Percentiles rank a stretch among this genome's conserved stretches.
phyloP scores from a whole-genome alignment of 1,140 invertebrate genomes.

The Drosophila oshimai region DNA sequence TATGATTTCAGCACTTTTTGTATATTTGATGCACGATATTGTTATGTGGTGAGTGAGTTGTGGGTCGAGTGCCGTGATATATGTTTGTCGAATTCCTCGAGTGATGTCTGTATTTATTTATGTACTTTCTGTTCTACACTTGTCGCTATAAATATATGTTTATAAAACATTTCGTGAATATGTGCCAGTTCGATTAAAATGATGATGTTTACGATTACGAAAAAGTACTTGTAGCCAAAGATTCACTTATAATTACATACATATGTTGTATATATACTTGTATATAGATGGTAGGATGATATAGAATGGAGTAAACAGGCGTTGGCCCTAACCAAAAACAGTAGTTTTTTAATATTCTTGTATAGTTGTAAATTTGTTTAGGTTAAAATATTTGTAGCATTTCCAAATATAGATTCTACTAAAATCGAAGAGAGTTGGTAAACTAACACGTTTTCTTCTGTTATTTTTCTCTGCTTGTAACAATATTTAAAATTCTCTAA shows the following conservation, averaged over 20 bases:
- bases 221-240: constrained; percentile 59
- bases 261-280: constrained; percentile 25
- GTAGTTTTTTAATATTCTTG: constrained; percentile 8
- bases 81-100: constrained; percentile 13
- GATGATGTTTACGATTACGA: constrained; percentile 57
- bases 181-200: constrained; percentile 65
- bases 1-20: constrained; percentile 50
- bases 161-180: constrained; percentile 55
- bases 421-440: constrained; percentile 41
- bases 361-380: constrained; percentile 50
- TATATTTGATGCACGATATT: constrained; percentile 42
- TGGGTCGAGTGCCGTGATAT: constrained; percentile 49
- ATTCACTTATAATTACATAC: constrained; percentile 32
- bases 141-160: constrained; percentile 53
- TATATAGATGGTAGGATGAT: constrained; percentile 24
- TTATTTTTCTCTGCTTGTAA: constrained; percentile 6
- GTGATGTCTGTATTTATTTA: constrained; percentile 33
- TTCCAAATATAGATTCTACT: constrained; percentile 24
- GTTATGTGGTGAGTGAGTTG: constrained; percentile 31
- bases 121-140: constrained; percentile 38
- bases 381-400: constrained; percentile 34
- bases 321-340: constrained; percentile 3
- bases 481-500: constrained; percentile 38
- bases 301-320: constrained; percentile 1
- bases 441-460: neutral